These are phyloP conservation scores for Smittia aterrima DNA, from an alignment of 2,888 invertebrate species.

Conservation along the genomic window DNA sequence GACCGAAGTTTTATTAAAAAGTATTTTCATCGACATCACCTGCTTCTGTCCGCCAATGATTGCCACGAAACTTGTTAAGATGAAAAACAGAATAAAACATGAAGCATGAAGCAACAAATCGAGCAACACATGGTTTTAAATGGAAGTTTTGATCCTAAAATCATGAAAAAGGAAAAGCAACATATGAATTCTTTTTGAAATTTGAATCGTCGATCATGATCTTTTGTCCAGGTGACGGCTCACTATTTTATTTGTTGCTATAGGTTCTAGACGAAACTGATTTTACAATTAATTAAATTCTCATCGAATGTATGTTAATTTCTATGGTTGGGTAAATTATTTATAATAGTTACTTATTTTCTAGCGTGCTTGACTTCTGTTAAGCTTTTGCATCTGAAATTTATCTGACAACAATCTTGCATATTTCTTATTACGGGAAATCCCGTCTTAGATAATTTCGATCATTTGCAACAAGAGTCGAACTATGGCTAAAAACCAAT, in stretches of 20 bases:
- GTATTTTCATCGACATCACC: neutral
- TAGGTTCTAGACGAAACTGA: neutral
- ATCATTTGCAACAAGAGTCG: no score
- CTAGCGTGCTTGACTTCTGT: no score
- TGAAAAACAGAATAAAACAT: neutral
- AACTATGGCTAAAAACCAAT: no score
- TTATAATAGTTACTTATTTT: no score
- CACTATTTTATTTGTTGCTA: neutral
- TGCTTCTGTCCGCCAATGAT: neutral
- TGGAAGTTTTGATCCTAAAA: neutral
- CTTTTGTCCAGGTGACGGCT: neutral
- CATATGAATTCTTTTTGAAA: neutral
- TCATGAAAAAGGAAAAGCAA: neutral
- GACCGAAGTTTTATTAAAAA: neutral
- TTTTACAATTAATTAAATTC: neutral
- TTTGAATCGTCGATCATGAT: neutral
- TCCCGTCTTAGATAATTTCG: no score
- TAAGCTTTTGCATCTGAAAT: no score
- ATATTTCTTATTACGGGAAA: no score
- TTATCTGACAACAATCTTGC: no score
- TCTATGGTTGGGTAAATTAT: no score
- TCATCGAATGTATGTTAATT: no score
- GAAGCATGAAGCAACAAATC: neutral
- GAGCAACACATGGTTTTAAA: slow-evolving; percentile 3
- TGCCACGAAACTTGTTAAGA: neutral